Base-by-base conservation (phyloP, 2,113 vertebrate species). In the Monarcha castaneiventris region DNA sequence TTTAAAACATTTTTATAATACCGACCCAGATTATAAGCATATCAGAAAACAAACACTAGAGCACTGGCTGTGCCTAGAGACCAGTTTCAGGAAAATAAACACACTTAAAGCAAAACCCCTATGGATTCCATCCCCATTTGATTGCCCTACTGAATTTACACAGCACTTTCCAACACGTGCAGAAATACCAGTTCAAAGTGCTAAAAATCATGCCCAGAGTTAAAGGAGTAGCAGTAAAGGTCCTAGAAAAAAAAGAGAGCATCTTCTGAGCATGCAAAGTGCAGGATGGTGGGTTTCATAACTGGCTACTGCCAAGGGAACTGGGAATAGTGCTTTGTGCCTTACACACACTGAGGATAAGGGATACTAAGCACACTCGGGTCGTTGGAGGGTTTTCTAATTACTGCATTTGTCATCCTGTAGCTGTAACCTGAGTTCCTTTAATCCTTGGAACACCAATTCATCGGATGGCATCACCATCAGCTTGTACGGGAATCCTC, bases 391-490 rank as follows among this genome's bases (percentile, higher is more conserved):
- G 12, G 61, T 8, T 76, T 87, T 37, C 64, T 93, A 61, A 94
- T 86, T 35, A 62, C 17, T 80, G 13, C 29, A 10, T 90, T 92
- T 95, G 13, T 84, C 73, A 87, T 91, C 37, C 90, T 97, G 78
- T 79, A 98, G 98, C 87, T 98, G 98, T 90, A 98, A 98, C 84
- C 88, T 98, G 96, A 98, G 93, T 78, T 94, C 97, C 74, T 97
- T 98, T 56, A 80, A 81, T 83, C 84, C 96, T 16, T 98, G 98
- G 98, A 97, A 90, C 22, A 84, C 87, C 49, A 91, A 23, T 77
- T 97, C 97, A 25, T 96, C 91, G 2, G 84, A 78, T 10, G 67
- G 37, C 48, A 79, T 98, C 25, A 48, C 33, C 49, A 77, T 98
- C 90, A 94, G 19, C 87, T 96, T 98, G 76, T 87, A 91, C 0